Percentiles rank a stretch among this genome's conserved stretches.
These are phyloP conservation scores for Nettapus auritus DNA, from an alignment of 2,113 vertebrate species.

Conservation along the genomic window DNA sequence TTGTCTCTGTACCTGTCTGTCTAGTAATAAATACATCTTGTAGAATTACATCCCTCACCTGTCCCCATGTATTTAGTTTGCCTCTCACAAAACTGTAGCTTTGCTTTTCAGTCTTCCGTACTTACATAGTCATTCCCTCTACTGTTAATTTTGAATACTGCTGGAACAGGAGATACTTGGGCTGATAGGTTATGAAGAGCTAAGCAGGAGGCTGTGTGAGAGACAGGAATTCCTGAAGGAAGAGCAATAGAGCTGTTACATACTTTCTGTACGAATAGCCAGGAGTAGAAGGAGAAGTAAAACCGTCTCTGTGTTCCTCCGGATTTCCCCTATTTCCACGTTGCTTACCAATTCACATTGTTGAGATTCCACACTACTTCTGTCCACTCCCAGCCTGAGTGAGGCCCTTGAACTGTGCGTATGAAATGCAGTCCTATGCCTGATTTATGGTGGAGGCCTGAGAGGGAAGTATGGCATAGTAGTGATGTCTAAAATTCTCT, in stretches of 20 bases:
- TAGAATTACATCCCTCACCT: not conserved
- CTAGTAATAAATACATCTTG: not conserved
- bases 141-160: not conserved
- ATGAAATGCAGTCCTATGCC: not conserved
- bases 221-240: not conserved
- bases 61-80: not conserved
- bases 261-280: not conserved
- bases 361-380: not conserved
- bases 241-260: not conserved
- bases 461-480: not conserved
- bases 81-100: not conserved
- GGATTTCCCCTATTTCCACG: not conserved
- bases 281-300: not conserved
- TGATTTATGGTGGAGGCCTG: not conserved
- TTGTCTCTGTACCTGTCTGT: not conserved
- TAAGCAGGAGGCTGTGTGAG: not conserved
- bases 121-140: not conserved
- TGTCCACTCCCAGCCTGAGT: not conserved
- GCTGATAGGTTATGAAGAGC: not conserved
- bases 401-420: not conserved
- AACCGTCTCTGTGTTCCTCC: not conserved
- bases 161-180: not conserved
- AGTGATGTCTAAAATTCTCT: not conserved
- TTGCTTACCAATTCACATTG: not conserved
- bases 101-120: not conserved